A percentile compares a stretch with the other conserved stretches of the same genome.
phyloP scores from a whole-genome alignment of 2,888 invertebrate species.

The Leptinotarsa peninsularis region DNA sequence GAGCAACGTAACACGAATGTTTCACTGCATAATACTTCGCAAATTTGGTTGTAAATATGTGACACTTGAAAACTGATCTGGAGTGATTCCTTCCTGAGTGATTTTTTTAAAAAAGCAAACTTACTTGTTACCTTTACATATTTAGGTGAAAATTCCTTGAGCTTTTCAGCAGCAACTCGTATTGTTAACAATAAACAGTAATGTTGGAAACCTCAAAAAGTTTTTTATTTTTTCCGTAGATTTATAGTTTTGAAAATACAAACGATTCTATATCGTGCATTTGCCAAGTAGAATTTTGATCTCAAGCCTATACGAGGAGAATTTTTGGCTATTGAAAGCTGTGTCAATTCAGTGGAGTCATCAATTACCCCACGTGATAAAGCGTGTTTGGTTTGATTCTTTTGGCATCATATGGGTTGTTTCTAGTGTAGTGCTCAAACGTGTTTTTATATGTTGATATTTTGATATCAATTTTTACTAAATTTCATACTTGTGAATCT shows the following conservation, averaged over 20 bases:
- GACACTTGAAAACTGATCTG: conserved; percentile 9
- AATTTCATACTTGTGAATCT: neutral
- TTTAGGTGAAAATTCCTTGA: conserved; percentile 8
- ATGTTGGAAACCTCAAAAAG: conserved; percentile 27
- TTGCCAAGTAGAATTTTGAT: neutral
- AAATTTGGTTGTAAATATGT: neutral
- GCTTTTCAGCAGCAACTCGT: conserved; percentile 33
- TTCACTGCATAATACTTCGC: neutral
- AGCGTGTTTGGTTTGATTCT: neutral
- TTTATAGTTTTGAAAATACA: too few species aligned
- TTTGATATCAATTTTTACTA: conserved; percentile 1
- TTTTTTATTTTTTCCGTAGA: conserved; percentile 15
- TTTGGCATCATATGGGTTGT: conserved; percentile 4
- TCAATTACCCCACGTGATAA: conserved; percentile 12
- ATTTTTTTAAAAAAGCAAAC: conserved; percentile 21
- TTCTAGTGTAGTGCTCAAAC: neutral
- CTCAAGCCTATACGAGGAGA: too few species aligned
- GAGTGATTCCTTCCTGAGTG: conserved; percentile 9
- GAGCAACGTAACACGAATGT: neutral
- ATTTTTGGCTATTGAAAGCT: neutral
- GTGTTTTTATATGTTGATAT: conserved; percentile 7
- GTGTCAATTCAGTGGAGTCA: conserved; percentile 1
- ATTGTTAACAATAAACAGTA: conserved; percentile 33
- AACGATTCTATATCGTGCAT: neutral
- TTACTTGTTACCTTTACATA: conserved; percentile 30